A percentile compares a stretch with the other conserved stretches of the same genome.
phyloP scores from a whole-genome alignment of 2,113 vertebrate genomes.

The Myodes glareolus region DNA sequence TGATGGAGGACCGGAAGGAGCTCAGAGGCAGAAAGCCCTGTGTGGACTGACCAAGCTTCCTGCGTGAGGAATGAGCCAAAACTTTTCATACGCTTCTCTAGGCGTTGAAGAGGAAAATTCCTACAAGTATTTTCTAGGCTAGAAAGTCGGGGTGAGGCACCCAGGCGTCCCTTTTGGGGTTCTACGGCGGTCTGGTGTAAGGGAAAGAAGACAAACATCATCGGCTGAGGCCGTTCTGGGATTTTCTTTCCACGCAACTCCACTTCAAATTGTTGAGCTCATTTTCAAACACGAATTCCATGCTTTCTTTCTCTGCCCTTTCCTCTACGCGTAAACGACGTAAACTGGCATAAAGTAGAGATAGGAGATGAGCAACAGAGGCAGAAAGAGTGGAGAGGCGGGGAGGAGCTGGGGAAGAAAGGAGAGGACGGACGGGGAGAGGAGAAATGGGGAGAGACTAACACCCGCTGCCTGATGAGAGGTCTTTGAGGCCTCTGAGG shows the following conservation, averaged over 20 bases:
- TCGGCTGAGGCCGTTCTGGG: not conserved
- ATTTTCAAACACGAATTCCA: not conserved
- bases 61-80: not conserved
- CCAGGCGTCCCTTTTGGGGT: not conserved
- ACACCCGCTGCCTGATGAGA: not conserved
- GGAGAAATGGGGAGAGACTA: not conserved
- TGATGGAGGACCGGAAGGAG: not conserved
- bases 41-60: not conserved
- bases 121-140: constrained; percentile 10
- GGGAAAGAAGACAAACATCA: not conserved
- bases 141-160: constrained; percentile 20
- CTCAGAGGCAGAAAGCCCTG: not conserved
- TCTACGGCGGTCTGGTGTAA: not conserved
- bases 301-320: not conserved
- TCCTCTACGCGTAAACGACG: not conserved
- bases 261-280: not conserved
- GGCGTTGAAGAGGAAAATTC: constrained; percentile 23
- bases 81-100: not conserved
- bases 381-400: not conserved
- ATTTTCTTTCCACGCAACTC: not conserved
- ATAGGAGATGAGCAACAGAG: not conserved
- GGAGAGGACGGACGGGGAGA: too few species aligned
- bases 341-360: not conserved
- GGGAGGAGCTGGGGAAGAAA: too few species aligned
- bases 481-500: not conserved